Base-by-base conservation (phyloP, 2,888 invertebrate species). In the Eucriotettix oculatus region DNA sequence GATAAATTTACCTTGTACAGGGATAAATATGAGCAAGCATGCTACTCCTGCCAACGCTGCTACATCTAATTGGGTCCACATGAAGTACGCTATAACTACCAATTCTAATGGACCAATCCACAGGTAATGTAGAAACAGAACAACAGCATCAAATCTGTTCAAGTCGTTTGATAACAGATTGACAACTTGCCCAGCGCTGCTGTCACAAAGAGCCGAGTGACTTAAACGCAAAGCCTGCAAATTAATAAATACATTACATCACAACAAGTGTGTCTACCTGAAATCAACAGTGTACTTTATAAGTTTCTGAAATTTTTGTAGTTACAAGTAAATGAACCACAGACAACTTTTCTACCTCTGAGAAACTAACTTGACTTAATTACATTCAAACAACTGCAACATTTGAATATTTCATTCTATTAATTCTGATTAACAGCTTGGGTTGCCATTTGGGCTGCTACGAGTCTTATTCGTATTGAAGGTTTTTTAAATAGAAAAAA, bases 141-240 rank as follows among this genome's bases (percentile, higher is more conserved):
- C 82, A 12, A 90, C 89, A 70, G 92, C 82, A 71, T 97, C 97
- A 72, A 97, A 94, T 58, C 89, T 82, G 68, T 88, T 90, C 64
- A 97, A 90, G 73, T 98, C 97, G 70, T 96, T 97, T 1, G 96
- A 93, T 61, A 98, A 76, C 14, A 96, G 80, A 72, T 96, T 96
- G 42, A 96, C 92, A 63, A 81, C 75, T 66, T 79, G 78, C 0
- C 79, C 80, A n/a, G 75, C 74, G 1, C 90, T 87, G 0, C 93
- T 93, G 71, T 90, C 85, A 9, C 87, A 87, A 57, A 93, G 75
- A 1, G 94, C 89, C 10, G 85, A 85, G 72, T 87, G 87, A 59
- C 87, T 88, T 63, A 91, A 74, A 52, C 82, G 80, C 54, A 92
- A 73, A 1, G 87, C 77, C 60, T 60, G 48, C 7, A 53, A 44